These are phyloP conservation scores for Lutjanus campechanus DNA, from an alignment of 2,797 vertebrate species.

Conservation along the genomic window DNA sequence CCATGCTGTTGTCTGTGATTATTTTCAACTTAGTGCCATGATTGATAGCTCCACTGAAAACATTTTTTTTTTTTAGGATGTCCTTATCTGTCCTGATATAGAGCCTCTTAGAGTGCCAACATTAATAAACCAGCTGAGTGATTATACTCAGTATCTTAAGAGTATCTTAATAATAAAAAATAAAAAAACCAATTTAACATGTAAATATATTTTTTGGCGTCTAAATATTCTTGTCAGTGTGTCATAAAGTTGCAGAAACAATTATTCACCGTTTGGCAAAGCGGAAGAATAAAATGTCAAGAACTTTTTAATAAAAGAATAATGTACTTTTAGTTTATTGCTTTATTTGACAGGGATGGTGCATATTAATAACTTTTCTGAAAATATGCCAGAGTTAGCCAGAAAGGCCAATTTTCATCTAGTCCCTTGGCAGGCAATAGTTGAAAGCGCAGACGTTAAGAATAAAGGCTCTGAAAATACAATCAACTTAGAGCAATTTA, in stretches of 20 bases:
- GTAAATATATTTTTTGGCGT: background rate
- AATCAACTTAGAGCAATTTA: no score
- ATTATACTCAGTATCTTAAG: background rate
- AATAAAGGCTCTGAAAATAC: no score
- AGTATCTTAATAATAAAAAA: background rate
- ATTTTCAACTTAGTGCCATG: constrained; percentile 20
- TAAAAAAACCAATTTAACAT: no score
- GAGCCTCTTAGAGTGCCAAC: background rate
- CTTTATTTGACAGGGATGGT: no score
- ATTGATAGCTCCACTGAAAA: constrained; percentile 25
- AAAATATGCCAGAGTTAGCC: no score
- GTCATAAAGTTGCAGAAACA: background rate
- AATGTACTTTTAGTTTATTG: no score
- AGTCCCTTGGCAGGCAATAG: no score
- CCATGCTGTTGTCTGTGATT: constrained; percentile 11
- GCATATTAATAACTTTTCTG: no score
- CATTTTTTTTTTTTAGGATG: background rate
- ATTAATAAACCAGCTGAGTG: background rate
- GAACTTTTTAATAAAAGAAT: no score
- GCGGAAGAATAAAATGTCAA: no score
- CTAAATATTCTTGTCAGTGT: background rate
- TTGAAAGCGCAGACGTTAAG: no score
- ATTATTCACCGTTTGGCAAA: background rate
- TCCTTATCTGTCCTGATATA: background rate
- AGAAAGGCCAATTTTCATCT: no score